phyloP scores from a whole-genome alignment of 2,113 vertebrate species.

The Rhinichthys klamathensis region DNA sequence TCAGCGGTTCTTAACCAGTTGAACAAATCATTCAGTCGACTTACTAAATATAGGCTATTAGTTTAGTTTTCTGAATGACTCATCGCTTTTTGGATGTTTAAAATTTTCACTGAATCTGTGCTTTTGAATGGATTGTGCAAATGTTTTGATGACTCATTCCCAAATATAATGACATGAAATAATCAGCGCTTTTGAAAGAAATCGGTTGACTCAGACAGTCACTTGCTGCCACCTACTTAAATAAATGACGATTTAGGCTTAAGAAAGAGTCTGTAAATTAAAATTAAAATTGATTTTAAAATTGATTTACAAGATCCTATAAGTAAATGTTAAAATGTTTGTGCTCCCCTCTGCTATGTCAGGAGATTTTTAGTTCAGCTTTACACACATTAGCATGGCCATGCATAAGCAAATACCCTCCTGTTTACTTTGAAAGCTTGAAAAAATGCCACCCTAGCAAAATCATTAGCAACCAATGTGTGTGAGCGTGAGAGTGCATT shows the following conservation, averaged over 20 bases:
- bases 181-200: not conserved
- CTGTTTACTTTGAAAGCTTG: constrained; percentile 40
- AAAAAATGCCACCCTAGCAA: constrained; percentile 46
- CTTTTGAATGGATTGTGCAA: not conserved
- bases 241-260: too few species aligned
- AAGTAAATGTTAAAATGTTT: constrained; percentile 7
- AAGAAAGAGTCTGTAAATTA: not conserved
- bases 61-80: too few species aligned
- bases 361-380: constrained; percentile 1
- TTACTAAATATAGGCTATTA: too few species aligned
- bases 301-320: not conserved
- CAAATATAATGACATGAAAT: too few species aligned
- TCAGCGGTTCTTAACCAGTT: too few species aligned
- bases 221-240: not conserved
- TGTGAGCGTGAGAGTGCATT: constrained; percentile 29
- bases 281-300: not conserved
- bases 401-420: constrained; percentile 40
- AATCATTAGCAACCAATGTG: constrained; percentile 37
- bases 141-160: not conserved
- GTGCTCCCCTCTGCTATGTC: constrained; percentile 10
- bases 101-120: not conserved
- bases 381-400: constrained; percentile 34
- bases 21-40: too few species aligned
- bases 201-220: not conserved
- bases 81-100: too few species aligned